Conservation (phyloP, 2,888 invertebrate species). For the Nymphalis urticae region DNA sequence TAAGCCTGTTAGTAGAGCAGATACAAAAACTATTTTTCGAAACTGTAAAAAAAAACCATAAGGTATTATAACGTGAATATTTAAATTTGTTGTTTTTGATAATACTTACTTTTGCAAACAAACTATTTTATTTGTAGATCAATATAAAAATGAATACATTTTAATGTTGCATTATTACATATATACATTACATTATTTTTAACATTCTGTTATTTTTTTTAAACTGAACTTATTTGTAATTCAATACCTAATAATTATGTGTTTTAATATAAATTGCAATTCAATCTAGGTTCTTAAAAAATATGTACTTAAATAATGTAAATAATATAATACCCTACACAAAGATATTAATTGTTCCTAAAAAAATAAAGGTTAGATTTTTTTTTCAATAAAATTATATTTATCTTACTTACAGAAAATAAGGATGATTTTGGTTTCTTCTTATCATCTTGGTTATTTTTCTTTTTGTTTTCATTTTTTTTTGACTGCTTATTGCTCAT, state of each 20-base stretch:
- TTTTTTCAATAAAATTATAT: not conserved
- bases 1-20: slow-evolving; percentile 40
- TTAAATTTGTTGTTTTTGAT: too few species aligned
- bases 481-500: slow-evolving; percentile 38
- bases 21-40: slow-evolving; percentile 39
- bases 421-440: slow-evolving; percentile 24
- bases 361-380: not conserved
- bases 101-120: too few species aligned
- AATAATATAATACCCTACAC: not conserved
- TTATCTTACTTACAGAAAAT: slow-evolving; percentile 35
- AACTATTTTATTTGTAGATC: too few species aligned
- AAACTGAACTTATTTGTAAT: too few species aligned
- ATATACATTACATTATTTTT: too few species aligned
- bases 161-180: too few species aligned
- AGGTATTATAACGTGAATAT: not conserved
- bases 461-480: slow-evolving; percentile 37
- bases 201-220: too few species aligned
- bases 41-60: slow-evolving; percentile 42
- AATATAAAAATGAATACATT: too few species aligned
- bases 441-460: slow-evolving; percentile 30
- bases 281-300: too few species aligned
- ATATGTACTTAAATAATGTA: too few species aligned
- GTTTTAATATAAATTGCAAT: too few species aligned
- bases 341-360: not conserved
- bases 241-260: too few species aligned